A percentile compares a stretch with the other conserved stretches of the same genome.
phyloP scores from a whole-genome alignment of 2,888 invertebrate species.

The Acanthosepion pharaonis region DNA sequence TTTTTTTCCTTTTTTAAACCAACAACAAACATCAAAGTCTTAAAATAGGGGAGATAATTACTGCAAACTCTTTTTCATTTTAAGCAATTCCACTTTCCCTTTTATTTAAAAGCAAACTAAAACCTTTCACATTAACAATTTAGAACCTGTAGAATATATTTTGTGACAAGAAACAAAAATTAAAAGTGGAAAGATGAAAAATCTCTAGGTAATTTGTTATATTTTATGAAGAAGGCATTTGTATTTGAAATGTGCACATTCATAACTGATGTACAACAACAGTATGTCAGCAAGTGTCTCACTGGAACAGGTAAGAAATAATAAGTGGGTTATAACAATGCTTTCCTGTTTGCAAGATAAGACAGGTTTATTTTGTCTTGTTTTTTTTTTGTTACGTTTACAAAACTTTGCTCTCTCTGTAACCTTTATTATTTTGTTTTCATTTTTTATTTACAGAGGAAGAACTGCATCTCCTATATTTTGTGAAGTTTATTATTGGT shows the following conservation, averaged over 20 bases:
- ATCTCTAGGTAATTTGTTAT: not conserved
- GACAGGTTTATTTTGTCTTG: not conserved
- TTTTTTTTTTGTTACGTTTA: not conserved
- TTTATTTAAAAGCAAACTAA: not conserved
- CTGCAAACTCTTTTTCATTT: not conserved
- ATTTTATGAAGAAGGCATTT: not conserved
- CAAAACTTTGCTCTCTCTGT: not conserved
- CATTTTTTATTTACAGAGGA: not conserved
- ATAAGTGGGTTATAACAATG: not conserved
- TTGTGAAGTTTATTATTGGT: not conserved
- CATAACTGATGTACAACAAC: not conserved
- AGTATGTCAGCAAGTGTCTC: not conserved
- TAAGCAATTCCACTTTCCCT: not conserved
- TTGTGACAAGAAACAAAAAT: constrained; percentile 14
- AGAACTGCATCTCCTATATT: not conserved
- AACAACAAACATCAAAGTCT: constrained; percentile 12
- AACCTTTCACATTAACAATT: constrained; percentile 16
- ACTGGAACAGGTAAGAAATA: not conserved
- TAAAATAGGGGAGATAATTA: not conserved
- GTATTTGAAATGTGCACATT: not conserved
- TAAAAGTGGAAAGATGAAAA: constrained; percentile 15
- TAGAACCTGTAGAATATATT: not conserved
- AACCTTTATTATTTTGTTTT: not conserved
- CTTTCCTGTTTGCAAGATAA: not conserved
- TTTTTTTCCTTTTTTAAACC: not conserved